Evolutionary conservation across 2,113 vertebrate species (phyloP).

Genomic region (Caretta caretta): DNA sequence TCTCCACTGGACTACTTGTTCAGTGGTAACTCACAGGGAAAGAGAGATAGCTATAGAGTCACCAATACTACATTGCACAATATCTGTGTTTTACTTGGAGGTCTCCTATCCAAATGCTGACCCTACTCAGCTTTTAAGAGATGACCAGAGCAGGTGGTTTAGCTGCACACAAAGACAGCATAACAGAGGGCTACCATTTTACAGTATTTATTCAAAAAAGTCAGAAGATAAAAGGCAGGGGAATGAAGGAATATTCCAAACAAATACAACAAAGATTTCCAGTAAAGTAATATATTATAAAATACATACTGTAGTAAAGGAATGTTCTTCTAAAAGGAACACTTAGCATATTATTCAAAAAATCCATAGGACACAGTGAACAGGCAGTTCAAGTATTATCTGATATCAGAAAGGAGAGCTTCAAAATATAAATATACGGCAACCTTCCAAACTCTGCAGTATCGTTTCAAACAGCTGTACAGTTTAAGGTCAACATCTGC

Average conservation of each 20-base stretch:
- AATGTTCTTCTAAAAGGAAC: background rate
- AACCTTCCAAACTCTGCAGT: background rate
- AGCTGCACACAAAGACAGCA: background rate
- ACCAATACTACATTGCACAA: background rate
- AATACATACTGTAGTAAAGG: background rate
- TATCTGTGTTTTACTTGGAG: background rate
- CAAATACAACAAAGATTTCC: slow-evolving; percentile 17
- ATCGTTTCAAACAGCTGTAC: background rate
- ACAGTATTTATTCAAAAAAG: background rate
- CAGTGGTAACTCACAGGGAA: background rate
- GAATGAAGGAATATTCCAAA: slow-evolving; percentile 1
- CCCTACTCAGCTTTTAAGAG: background rate
- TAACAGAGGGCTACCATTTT: background rate
- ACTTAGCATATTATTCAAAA: background rate
- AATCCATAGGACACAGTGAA: background rate
- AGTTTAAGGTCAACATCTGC: background rate
- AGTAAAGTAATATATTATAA: background rate
- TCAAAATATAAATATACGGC: background rate
- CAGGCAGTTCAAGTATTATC: background rate
- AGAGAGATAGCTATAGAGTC: background rate
- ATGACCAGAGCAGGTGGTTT: background rate
- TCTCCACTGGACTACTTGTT: background rate
- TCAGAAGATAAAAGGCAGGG: background rate
- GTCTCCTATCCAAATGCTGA: background rate
- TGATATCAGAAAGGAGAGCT: background rate